A percentile compares a stretch with the other conserved stretches of the same genome.
These are phyloP conservation scores for Aratinga solstitialis DNA, from an alignment of 2,797 vertebrate species.

Conservation along the genomic window DNA sequence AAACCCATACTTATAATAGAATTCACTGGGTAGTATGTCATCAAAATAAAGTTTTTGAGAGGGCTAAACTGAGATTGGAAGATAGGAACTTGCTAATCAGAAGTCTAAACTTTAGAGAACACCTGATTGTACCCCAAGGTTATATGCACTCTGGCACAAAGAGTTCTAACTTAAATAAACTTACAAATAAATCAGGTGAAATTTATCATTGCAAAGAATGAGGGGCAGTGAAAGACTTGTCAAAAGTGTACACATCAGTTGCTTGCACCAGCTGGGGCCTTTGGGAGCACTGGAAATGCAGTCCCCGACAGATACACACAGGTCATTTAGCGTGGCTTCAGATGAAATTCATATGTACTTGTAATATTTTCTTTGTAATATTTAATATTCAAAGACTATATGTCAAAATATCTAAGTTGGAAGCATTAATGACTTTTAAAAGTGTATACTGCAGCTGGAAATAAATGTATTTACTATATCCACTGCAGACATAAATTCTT, in stretches of 20 bases:
- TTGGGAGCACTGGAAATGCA: neutral
- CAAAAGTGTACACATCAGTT: neutral
- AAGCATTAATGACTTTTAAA: neutral
- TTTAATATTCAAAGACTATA: neutral
- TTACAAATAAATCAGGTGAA: neutral
- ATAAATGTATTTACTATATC: neutral
- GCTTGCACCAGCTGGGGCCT: neutral
- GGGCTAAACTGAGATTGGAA: neutral
- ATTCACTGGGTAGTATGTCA: neutral
- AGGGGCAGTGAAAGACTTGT: neutral
- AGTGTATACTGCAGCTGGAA: neutral
- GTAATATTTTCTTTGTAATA: neutral
- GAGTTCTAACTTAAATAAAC: neutral
- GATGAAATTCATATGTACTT: neutral
- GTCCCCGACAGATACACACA: neutral
- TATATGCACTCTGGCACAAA: neutral
- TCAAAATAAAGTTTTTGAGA: neutral
- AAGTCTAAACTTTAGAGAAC: neutral
- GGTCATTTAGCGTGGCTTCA: neutral
- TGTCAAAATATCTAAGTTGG: neutral
- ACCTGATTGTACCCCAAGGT: neutral
- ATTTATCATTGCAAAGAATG: neutral
- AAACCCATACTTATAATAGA: neutral
- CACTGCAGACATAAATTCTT: neutral
- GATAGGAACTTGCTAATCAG: neutral